Base-by-base conservation (phyloP, 2,797 vertebrate genomes). In the Neosilurus mollespiculum region DNA sequence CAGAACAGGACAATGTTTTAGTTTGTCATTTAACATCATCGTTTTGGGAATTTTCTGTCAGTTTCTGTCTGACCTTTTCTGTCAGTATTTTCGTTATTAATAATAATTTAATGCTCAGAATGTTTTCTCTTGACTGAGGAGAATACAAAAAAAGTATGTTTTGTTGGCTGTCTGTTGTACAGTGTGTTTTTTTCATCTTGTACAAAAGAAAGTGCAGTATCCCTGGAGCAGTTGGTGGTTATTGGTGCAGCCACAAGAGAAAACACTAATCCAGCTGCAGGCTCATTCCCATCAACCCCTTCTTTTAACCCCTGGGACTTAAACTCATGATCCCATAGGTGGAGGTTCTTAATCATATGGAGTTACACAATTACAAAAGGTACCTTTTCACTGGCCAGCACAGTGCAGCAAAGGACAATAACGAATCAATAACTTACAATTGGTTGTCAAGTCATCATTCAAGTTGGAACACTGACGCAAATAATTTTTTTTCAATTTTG, bases 281-380 rank as follows among this genome's bases (percentile, higher is more conserved):
- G 43, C 76, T 65, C 37, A 51, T 78, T 78, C 34, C 22, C 58
- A 78, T 78, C 34, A 78, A 49, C 58, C 59, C 14, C 59, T 51
- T 37, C 59, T n/a, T 77, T 61, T 77, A 59, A 77, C 56, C 56
- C 20, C 34, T 61, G 75, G 43, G 61, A 49, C 4, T 78, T 77
- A 77, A 61, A 11, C 18, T 77, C 34, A 61, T 43, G 56, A 61
- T 77, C 73, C 73, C 30, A 61, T 0, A 9, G 56, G 30, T 2
- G 22, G 14, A 49, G 58, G 37, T 24, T 78, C 22, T 61, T 78
- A 62, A 62, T 49, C 22, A n/a, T n/a, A 37, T 34, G 62, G 22
- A 15, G 3, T 24, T 62, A 26, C 22, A 49, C 59, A 62, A 49
- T 78, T 62, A 16, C 9, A 64, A 51, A 78, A 65, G 12, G 5